phyloP scores from a whole-genome alignment of 2,797 vertebrate genomes.

The Anniella stebbinsi region DNA sequence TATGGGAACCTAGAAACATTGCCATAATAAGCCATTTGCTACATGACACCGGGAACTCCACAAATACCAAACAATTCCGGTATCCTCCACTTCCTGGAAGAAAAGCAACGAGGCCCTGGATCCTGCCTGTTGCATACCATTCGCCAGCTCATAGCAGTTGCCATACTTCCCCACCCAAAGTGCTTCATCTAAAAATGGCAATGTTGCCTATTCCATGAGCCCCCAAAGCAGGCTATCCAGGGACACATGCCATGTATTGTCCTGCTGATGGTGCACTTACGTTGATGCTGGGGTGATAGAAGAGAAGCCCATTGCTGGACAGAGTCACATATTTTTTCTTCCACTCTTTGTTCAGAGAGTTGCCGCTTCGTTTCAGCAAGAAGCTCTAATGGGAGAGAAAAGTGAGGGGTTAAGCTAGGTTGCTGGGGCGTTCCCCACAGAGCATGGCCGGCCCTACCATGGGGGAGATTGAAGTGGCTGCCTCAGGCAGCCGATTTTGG shows the following conservation, averaged over 20 bases:
- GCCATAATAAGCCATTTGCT: neutral
- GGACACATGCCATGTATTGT: neutral
- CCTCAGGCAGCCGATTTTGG: neutral
- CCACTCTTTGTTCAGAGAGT: slow-evolving; percentile 98
- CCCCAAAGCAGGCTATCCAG: neutral
- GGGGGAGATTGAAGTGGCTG: no score
- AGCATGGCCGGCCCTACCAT: neutral
- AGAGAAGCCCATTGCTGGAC: slow-evolving; percentile 91
- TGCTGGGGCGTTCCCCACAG: neutral
- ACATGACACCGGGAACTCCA: neutral
- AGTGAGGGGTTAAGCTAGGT: neutral
- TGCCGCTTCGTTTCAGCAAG: slow-evolving; percentile 94
- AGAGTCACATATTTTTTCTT: slow-evolving; percentile 97
- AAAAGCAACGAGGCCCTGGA: neutral
- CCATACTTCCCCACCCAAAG: neutral
- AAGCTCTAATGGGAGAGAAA: slow-evolving; percentile 82
- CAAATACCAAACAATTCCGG: neutral
- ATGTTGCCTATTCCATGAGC: neutral
- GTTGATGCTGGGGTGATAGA: slow-evolving; percentile 93
- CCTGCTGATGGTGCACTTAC: slow-evolving; percentile 80
- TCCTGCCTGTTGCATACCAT: neutral
- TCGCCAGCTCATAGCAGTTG: neutral
- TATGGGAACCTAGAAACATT: neutral
- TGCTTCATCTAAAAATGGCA: neutral
- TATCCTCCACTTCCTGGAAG: neutral